Evolutionary conservation across 2,113 vertebrate species (phyloP).

Genomic region (Ceyx cyanopectus): DNA sequence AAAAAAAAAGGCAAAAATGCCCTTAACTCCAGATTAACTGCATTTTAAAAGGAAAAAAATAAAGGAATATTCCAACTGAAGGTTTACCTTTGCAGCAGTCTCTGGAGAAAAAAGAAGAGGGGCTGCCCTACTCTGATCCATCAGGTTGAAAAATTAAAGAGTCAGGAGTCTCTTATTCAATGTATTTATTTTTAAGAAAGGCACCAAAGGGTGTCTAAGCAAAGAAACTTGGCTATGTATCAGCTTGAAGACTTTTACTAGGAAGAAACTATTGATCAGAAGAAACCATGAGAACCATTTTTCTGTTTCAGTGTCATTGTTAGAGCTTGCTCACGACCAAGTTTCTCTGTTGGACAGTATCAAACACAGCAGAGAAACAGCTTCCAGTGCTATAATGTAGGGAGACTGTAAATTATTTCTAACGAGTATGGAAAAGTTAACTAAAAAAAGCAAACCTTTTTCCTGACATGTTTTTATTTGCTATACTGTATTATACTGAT

Average conservation of each 20-base stretch:
- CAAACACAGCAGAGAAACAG: neutral
- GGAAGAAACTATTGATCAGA: neutral
- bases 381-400: neutral
- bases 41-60: neutral
- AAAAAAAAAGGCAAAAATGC: neutral
- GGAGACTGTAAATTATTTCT: neutral
- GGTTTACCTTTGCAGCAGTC: neutral
- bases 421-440: neutral
- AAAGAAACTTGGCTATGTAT: neutral
- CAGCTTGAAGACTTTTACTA: neutral
- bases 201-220: neutral
- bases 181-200: neutral
- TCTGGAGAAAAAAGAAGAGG: neutral
- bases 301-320: neutral
- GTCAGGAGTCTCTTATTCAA: neutral
- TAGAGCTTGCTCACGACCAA: neutral
- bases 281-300: neutral
- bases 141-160: neutral
- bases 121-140: neutral
- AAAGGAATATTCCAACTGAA: neutral
- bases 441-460: neutral
- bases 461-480: neutral
- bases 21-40: neutral
- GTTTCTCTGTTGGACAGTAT: neutral
- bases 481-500: neutral